Base-by-base conservation (phyloP, 2,888 invertebrate genomes). In the Stratiomys singularior region DNA sequence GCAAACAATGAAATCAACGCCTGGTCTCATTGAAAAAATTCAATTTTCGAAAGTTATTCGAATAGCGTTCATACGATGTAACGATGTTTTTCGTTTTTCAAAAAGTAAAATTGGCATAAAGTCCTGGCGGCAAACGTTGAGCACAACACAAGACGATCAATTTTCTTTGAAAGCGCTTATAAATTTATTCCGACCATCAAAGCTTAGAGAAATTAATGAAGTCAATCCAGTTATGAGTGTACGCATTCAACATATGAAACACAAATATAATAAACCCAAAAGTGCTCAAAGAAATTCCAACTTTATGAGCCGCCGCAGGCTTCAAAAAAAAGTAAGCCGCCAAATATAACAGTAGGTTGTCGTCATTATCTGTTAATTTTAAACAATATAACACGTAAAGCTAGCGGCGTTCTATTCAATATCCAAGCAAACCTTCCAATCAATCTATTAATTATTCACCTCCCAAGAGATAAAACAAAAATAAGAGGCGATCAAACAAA, bases 271-370 rank as follows among this genome's bases (percentile, higher is more conserved):
- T 18, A 52, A 52, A 13, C 37, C 9, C 52, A 13, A 52, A 52
- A 52, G 18, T 52, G 52, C 52, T 52, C 18, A 52, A 52, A 52
- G 15, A n/a, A 52, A 52, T 52, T 52, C 52, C 18, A 9, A 18
- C 15, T 52, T 18, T 52, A 52, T 18, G 18, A 9, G 52, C 15
- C 18, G 52, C 52, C 15, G 15, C 4, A 52, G 52, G 7, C n/a
- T n/a, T n/a, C 52, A 15, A 52, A 52, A 13, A 37, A 37, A 18
- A 52, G 4, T 52, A 52, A 37, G 66, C 66, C 27, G 27, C 30
- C 44, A 66, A 66, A 66, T 25, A 44, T 66, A 37, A 46, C 46
- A 69, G 69, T 27, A 44, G 23, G 46, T 46, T 67, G 44, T 67
- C 67, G 46, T 21, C 25, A n/a, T 69, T 69, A 37, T 37, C 46